Evolutionary conservation across 2,113 vertebrate genomes (phyloP).

Genomic region (Phylloscopus whistleri): DNA sequence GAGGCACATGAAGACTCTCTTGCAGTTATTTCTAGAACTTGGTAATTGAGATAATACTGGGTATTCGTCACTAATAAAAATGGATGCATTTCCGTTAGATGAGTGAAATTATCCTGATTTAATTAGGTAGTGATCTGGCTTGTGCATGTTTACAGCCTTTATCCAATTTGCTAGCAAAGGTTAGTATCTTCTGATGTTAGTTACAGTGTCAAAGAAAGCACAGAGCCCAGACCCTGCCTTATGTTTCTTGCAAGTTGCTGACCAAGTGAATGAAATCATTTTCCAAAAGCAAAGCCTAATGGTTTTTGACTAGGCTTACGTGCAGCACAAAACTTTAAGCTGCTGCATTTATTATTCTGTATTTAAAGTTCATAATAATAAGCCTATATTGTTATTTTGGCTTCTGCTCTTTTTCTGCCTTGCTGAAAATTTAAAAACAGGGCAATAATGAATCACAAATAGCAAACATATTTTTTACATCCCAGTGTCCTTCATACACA

Average conservation of each 20-base stretch:
- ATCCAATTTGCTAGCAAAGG: neutral
- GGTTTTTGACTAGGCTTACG: neutral
- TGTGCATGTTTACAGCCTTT: neutral
- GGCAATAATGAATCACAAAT: neutral
- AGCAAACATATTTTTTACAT: neutral
- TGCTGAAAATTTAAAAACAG: neutral
- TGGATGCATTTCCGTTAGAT: neutral
- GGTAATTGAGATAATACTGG: neutral
- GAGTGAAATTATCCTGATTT: constrained; percentile 14
- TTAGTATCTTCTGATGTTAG: neutral
- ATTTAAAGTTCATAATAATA: neutral
- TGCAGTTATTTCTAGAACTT: neutral
- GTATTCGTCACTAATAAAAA: neutral
- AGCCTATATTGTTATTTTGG: neutral
- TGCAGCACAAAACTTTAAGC: neutral
- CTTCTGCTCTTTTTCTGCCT: neutral
- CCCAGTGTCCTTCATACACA: neutral
- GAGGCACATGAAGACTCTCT: neutral
- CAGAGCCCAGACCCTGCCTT: neutral
- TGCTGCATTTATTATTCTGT: neutral
- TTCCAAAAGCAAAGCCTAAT: neutral
- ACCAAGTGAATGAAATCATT: neutral
- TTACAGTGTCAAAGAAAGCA: neutral
- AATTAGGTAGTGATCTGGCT: constrained; percentile 4
- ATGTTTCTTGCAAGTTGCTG: neutral